These are phyloP conservation scores for Erinaceus europaeus DNA, from an alignment of 2,113 vertebrate genomes.

Conservation along the genomic window DNA sequence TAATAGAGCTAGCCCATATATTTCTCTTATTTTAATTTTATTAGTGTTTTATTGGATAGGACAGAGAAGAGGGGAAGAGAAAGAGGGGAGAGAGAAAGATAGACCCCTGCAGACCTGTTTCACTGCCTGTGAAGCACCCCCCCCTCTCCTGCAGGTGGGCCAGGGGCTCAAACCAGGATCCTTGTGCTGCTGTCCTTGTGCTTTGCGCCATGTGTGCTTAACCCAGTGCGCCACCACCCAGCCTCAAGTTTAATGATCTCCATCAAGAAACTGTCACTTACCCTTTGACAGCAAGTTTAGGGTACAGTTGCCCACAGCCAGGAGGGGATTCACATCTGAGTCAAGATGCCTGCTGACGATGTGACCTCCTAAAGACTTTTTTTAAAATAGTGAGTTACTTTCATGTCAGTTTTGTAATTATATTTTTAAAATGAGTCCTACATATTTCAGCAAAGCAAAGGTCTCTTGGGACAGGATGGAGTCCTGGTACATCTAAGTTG, in stretches of 20 bases:
- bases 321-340: conserved; percentile 92
- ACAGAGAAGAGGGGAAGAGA: too few species aligned
- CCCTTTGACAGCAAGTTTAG: conserved; percentile 85
- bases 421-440: neutral
- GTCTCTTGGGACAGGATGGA: too few species aligned
- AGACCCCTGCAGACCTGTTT: too few species aligned
- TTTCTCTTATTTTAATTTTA: conserved; percentile 10
- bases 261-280: conserved; percentile 57
- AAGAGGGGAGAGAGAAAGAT: neutral
- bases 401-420: neutral
- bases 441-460: too few species aligned
- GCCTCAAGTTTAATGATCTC: neutral
- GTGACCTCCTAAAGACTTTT: conserved; percentile 91
- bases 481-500: too few species aligned
- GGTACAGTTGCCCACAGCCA: conserved; percentile 87
- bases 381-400: conserved; percentile 19
- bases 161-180: too few species aligned
- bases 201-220: too few species aligned
- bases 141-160: too few species aligned
- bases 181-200: too few species aligned
- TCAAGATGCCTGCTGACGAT: conserved; percentile 88
- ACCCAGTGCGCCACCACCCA: too few species aligned
- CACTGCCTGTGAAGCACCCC: too few species aligned
- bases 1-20: neutral
- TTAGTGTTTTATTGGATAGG: neutral